phyloP scores from a whole-genome alignment of 1,140 invertebrate species.

The Neocloeon triangulifer region DNA sequence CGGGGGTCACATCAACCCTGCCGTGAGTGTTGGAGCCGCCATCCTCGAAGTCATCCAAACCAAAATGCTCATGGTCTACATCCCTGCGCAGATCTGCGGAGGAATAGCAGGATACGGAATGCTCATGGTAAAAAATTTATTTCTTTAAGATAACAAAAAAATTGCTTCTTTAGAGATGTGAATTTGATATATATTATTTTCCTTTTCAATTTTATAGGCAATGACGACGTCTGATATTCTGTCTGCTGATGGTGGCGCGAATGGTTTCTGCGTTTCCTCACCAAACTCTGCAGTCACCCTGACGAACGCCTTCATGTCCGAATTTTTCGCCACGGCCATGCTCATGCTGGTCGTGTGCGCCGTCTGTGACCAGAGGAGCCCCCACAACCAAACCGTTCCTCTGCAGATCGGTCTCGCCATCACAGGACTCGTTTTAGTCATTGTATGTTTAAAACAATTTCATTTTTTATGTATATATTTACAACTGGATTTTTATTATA shows the following conservation, averaged over 20 bases:
- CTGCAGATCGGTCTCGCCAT: conserved; percentile 12
- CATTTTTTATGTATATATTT: conserved; percentile 5
- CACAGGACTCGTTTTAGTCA: conserved; percentile 6
- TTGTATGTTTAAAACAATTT: background rate
- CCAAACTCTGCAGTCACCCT: conserved; percentile 5
- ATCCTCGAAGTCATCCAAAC: conserved; percentile 45
- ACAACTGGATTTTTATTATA: too few species aligned
- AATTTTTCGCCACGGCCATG: conserved; percentile 10
- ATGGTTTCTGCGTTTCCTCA: background rate
- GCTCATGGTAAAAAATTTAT: conserved; percentile 21
- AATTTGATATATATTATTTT: conserved; percentile 1
- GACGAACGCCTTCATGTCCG: conserved; percentile 9
- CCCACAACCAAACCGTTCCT: conserved; percentile 4
- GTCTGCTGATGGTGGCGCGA: background rate
- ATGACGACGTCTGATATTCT: too few species aligned
- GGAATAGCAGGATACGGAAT: conserved; percentile 64
- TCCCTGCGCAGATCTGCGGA: conserved; percentile 59
- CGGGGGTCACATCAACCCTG: conserved; percentile 80
- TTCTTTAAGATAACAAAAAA: background rate
- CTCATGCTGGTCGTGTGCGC: conserved; percentile 12
- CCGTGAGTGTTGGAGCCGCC: conserved; percentile 58
- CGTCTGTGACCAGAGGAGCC: background rate
- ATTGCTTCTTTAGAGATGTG: background rate
- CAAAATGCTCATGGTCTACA: conserved; percentile 50
- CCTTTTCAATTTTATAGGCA: too few species aligned